Conservation (phyloP, 1,140 invertebrate species). For the Radopholus similis region DNA sequence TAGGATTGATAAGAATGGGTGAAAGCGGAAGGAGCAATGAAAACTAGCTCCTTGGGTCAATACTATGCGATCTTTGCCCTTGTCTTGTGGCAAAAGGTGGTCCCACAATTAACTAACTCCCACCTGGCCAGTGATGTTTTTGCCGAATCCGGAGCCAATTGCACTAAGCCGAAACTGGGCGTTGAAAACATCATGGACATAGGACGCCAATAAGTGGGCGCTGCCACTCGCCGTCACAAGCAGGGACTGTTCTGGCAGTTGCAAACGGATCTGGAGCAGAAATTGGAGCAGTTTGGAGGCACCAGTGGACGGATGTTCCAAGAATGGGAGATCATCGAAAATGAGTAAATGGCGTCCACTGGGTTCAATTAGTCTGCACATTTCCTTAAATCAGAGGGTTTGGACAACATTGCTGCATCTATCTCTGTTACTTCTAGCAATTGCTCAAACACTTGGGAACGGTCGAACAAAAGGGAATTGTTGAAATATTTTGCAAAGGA, state of each 20-base stretch:
- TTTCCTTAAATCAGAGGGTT: slow-evolving; percentile 6
- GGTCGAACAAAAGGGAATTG: slow-evolving; percentile 6
- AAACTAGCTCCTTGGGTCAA: neutral
- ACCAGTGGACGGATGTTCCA: slow-evolving; percentile 15
- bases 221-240: neutral
- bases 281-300: slow-evolving; percentile 15
- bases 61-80: neutral
- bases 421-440: neutral
- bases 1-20: neutral
- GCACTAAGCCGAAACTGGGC: slow-evolving; percentile 9
- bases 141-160: slow-evolving; percentile 27
- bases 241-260: slow-evolving; percentile 21
- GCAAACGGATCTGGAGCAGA: neutral
- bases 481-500: slow-evolving; percentile 5
- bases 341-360: neutral
- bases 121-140: slow-evolving; percentile 30
- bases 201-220: neutral
- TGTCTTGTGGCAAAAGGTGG: neutral
- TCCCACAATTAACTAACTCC: neutral
- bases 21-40: slow-evolving; percentile 2
- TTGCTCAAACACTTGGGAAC: neutral
- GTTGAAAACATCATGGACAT: neutral
- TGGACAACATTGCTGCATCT: neutral
- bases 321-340: slow-evolving; percentile 17
- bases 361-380: neutral